Conservation (phyloP, 2,888 invertebrate species). For the Sthenelais limicola region DNA sequence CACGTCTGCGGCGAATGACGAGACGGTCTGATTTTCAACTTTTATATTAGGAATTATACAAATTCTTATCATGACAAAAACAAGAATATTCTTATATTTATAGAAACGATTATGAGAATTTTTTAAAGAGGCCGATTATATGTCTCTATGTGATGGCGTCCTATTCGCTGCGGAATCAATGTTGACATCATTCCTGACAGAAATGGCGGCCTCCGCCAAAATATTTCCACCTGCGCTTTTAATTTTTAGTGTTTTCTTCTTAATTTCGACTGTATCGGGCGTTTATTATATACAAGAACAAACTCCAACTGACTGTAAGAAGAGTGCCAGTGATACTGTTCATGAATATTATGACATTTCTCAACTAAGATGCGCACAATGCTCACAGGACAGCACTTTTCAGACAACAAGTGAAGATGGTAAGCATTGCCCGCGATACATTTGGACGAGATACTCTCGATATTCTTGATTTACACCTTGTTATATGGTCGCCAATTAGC, state of each 20-base stretch:
- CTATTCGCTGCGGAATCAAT: not conserved
- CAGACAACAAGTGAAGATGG: constrained; percentile 60
- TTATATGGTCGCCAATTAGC: too few relatives aligned
- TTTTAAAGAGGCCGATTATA: too few relatives aligned
- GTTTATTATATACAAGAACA: constrained; percentile 40
- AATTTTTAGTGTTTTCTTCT: constrained; percentile 11
- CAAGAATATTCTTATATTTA: too few relatives aligned
- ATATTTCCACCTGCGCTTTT: not conserved
- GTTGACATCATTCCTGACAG: constrained; percentile 27
- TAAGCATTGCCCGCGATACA: constrained; percentile 60
- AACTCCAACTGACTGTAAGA: constrained; percentile 47
- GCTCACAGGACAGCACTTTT: constrained; percentile 53
- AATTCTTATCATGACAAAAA: too few relatives aligned
- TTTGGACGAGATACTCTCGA: too few relatives aligned
- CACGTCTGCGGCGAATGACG: too few relatives aligned
- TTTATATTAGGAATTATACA: too few relatives aligned
- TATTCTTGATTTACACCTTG: too few relatives aligned
- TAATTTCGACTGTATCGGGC: not conserved
- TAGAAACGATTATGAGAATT: too few relatives aligned
- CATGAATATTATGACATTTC: constrained; percentile 62
- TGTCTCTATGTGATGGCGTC: too few relatives aligned
- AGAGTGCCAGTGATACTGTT: constrained; percentile 41
- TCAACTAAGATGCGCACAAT: constrained; percentile 55
- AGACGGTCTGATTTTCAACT: too few relatives aligned
- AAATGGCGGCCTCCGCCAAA: constrained; percentile 33